phyloP scores from a whole-genome alignment of 2,797 vertebrate genomes.

The Argentina silus region DNA sequence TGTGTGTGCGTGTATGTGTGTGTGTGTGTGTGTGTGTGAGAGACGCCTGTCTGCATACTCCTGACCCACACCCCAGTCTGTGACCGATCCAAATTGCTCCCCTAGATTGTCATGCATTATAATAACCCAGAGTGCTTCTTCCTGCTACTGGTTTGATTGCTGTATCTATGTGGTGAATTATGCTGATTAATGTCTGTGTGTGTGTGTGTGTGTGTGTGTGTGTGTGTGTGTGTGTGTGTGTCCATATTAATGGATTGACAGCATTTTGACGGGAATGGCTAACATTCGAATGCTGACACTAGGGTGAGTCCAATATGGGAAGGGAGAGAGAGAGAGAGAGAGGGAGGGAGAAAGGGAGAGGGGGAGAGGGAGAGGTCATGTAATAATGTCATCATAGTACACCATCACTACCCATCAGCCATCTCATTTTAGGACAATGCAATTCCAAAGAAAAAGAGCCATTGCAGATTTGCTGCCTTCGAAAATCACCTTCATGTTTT shows the following conservation, averaged over 20 bases:
- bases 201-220: slow-evolving; percentile 18
- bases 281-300: slow-evolving; percentile 60
- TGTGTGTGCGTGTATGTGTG: slow-evolving; percentile 20
- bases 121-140: slow-evolving; percentile 53
- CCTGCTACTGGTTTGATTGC: slow-evolving; percentile 47
- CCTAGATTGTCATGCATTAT: slow-evolving; percentile 51
- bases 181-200: slow-evolving; percentile 44
- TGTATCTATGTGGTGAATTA: slow-evolving; percentile 60
- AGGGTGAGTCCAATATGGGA: slow-evolving; percentile 58
- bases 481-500: slow-evolving; percentile 76
- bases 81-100: slow-evolving; percentile 34
- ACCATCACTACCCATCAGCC: slow-evolving; percentile 8
- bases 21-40: background rate
- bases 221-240: slow-evolving; percentile 6
- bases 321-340: slow-evolving; percentile 32
- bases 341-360: slow-evolving; percentile 38
- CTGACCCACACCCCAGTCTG: background rate
- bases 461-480: slow-evolving; percentile 67
- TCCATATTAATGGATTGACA: background rate
- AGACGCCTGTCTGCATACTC: no score
- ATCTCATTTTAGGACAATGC: slow-evolving; percentile 74
- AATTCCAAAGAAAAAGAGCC: slow-evolving; percentile 62
- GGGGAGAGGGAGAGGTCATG: slow-evolving; percentile 57
- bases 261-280: slow-evolving; percentile 52
- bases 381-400: slow-evolving; percentile 59